Percentiles rank a stretch among this genome's conserved stretches.
Conservation (phyloP, 2,888 invertebrate species). For the Tortrix viridana region DNA sequence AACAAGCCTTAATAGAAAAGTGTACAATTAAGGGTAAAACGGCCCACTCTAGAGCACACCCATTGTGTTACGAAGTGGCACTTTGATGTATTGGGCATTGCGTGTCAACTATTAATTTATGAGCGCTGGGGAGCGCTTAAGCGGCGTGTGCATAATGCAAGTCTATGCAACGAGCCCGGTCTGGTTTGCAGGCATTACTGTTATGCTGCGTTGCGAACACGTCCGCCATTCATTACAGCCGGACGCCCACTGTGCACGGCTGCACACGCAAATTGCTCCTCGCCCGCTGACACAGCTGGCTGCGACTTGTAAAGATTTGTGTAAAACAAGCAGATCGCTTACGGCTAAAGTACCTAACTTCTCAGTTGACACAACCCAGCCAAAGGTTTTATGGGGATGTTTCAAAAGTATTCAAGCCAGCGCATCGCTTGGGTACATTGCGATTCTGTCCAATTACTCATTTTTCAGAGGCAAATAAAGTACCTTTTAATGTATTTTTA, state of each 20-base stretch:
- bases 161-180: constrained; percentile 35
- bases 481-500: no score
- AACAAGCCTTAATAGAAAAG: no score
- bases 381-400: constrained; percentile 27
- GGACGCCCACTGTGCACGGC: constrained; percentile 76
- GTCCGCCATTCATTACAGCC: constrained; percentile 69
- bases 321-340: constrained; percentile 60
- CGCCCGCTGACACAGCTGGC: constrained; percentile 72
- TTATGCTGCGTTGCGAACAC: constrained; percentile 54
- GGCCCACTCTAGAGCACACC: background rate
- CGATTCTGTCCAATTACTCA: no score
- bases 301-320: constrained; percentile 55
- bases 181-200: constrained; percentile 37
- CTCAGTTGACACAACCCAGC: constrained; percentile 22
- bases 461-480: no score
- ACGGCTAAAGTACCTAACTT: constrained; percentile 41
- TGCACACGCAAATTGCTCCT: constrained; percentile 78
- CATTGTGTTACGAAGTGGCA: constrained; percentile 20
- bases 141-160: constrained; percentile 50
- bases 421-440: background rate
- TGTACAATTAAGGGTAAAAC: no score
- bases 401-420: constrained; percentile 5
- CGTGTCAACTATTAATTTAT: constrained; percentile 42
- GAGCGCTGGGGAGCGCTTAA: constrained; percentile 51
- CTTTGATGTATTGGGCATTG: constrained; percentile 33